phyloP scores from a whole-genome alignment of 35 echinoderm and acorn worm genomes.

The Hemicentrotus pulcherrimus region DNA sequence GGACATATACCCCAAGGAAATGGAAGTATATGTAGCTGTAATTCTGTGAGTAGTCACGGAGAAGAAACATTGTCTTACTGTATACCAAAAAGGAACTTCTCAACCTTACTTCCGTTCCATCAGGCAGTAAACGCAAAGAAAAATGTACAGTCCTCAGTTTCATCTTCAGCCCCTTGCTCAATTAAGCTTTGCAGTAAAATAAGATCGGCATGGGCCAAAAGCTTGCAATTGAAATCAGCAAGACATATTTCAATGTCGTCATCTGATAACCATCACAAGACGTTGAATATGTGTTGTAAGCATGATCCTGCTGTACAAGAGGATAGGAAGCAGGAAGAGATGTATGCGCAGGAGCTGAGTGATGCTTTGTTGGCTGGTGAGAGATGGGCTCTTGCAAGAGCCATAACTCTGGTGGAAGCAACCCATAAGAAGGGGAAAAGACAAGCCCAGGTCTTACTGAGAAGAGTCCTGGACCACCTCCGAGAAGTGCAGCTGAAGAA shows the following conservation, averaged over 20 bases:
- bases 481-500: constrained; percentile 51
- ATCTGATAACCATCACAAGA: background rate
- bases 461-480: constrained; percentile 66
- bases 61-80: background rate
- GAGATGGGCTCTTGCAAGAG: constrained; percentile 79
- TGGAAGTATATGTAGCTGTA: background rate
- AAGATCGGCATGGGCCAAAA: background rate
- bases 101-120: background rate
- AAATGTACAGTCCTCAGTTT: background rate
- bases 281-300: background rate
- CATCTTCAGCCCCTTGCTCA: background rate
- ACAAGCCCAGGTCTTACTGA: constrained; percentile 72
- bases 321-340: background rate
- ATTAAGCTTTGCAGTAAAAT: background rate
- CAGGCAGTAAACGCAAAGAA: background rate
- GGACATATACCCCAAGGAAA: background rate
- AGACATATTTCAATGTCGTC: background rate
- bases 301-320: background rate
- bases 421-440: constrained; percentile 55
- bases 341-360: constrained; percentile 36
- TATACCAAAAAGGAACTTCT: background rate
- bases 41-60: background rate
- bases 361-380: constrained; percentile 66
- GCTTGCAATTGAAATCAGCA: background rate
- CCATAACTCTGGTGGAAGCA: constrained; percentile 90